phyloP scores from a whole-genome alignment of 2,888 invertebrate species.

The Drosophila austrosaltans region DNA sequence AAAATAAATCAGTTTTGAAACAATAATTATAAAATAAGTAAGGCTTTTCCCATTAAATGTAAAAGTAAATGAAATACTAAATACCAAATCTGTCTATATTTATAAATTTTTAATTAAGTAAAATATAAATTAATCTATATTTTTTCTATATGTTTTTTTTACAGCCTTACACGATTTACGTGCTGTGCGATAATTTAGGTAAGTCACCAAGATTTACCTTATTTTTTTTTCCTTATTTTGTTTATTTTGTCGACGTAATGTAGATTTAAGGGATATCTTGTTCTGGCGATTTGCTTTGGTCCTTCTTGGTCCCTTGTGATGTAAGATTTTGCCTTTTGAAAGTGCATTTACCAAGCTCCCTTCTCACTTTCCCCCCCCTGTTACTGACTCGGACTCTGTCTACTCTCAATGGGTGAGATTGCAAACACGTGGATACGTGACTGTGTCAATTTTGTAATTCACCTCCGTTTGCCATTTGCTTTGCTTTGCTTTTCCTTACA shows the following conservation, averaged over 20 bases:
- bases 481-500: background rate
- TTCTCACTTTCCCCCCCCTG: background rate
- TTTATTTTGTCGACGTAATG: background rate
- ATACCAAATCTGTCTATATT: no score
- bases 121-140: no score
- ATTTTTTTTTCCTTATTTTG: no score
- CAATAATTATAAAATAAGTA: no score
- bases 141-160: background rate
- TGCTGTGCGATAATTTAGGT: conserved; percentile 10
- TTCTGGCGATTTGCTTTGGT: background rate
- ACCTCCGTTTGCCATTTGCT: conserved; percentile 36
- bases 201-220: background rate
- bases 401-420: conserved; percentile 2
- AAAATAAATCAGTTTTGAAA: no score
- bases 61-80: no score
- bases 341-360: conserved; percentile 41
- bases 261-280: background rate
- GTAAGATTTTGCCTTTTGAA: conserved; percentile 38
- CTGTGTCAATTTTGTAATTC: conserved; percentile 33
- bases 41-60: no score
- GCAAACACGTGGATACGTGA: conserved; percentile 47
- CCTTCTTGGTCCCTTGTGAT: conserved; percentile 25
- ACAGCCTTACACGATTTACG: background rate
- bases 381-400: background rate
- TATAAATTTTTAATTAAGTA: no score